These are phyloP conservation scores for Onychomys leucogaster DNA, from an alignment of 2,797 vertebrate genomes.

Conservation along the genomic window DNA sequence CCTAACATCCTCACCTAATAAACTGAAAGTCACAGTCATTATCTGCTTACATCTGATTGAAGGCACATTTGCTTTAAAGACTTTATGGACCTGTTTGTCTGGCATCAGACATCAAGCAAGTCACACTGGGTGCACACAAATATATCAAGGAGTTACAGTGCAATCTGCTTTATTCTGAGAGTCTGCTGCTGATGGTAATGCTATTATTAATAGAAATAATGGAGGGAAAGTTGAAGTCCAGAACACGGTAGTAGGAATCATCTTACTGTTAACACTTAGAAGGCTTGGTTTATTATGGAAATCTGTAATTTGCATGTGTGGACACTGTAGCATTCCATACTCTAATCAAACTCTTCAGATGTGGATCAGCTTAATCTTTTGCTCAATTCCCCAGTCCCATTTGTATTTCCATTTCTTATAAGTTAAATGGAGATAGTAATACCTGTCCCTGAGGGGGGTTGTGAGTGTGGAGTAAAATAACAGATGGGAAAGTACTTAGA, in stretches of 20 bases:
- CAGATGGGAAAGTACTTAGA: slow-evolving; percentile 13
- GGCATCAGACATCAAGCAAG: not conserved
- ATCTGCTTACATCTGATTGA: slow-evolving; percentile 64
- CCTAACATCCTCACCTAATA: not conserved
- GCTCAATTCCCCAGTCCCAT: not conserved
- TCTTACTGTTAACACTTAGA: not conserved
- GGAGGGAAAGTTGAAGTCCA: not conserved
- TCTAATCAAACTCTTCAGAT: slow-evolving; percentile 57
- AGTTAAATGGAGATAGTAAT: not conserved
- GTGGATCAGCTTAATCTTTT: not conserved
- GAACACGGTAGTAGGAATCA: not conserved
- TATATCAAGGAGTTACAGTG: not conserved
- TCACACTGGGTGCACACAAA: not conserved
- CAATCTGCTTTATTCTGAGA: not conserved
- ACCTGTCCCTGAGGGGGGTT: not conserved
- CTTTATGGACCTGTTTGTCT: not conserved
- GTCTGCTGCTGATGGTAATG: not conserved
- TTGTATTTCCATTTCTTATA: slow-evolving; percentile 20
- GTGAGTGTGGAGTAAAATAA: slow-evolving; percentile 25
- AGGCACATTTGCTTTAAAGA: not conserved
- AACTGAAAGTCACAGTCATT: slow-evolving; percentile 11
- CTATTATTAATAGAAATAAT: not conserved
- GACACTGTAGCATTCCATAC: slow-evolving; percentile 77
- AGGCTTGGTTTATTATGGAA: slow-evolving; percentile 70
- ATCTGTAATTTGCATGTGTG: slow-evolving; percentile 68